phyloP scores from a whole-genome alignment of 2,113 vertebrate species.

The Centropristis striata region DNA sequence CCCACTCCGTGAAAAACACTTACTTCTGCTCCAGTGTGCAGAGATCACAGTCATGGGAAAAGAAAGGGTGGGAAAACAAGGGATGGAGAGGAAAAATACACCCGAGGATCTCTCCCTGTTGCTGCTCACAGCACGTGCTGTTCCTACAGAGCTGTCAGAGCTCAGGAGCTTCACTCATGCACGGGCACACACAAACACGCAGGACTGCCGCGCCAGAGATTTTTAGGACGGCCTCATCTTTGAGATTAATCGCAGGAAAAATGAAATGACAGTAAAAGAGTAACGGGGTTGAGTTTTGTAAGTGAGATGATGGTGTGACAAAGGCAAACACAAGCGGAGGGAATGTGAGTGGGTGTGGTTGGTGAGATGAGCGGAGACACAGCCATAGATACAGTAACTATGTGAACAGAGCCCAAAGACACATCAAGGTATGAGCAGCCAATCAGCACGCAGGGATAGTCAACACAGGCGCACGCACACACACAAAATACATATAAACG shows the following conservation, averaged over 20 bases:
- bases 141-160: conserved; percentile 47
- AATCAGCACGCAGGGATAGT: conserved; percentile 65
- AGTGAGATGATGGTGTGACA: conserved; percentile 35
- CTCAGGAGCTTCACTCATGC: conserved; percentile 42
- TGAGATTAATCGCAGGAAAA: neutral
- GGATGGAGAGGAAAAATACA: conserved; percentile 48
- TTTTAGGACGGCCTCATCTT: conserved; percentile 24
- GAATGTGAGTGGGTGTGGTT: conserved; percentile 74
- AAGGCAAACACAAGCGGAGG: conserved; percentile 34
- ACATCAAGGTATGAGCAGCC: conserved; percentile 68
- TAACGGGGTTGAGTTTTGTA: conserved; percentile 34
- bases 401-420: conserved; percentile 74
- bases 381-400: conserved; percentile 83
- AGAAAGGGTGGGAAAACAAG: conserved; percentile 58
- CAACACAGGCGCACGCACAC: conserved; percentile 18
- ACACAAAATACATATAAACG: conserved; percentile 13
- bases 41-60: conserved; percentile 66
- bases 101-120: conserved; percentile 47
- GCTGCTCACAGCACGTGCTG: conserved; percentile 20
- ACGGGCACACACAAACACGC: conserved; percentile 13
- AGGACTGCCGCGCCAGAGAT: conserved; percentile 12
- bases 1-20: conserved; percentile 68
- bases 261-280: conserved; percentile 18
- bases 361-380: conserved; percentile 70
- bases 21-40: conserved; percentile 75